Base-by-base conservation (phyloP, 1,140 invertebrate species). In the Ostrea edulis region DNA sequence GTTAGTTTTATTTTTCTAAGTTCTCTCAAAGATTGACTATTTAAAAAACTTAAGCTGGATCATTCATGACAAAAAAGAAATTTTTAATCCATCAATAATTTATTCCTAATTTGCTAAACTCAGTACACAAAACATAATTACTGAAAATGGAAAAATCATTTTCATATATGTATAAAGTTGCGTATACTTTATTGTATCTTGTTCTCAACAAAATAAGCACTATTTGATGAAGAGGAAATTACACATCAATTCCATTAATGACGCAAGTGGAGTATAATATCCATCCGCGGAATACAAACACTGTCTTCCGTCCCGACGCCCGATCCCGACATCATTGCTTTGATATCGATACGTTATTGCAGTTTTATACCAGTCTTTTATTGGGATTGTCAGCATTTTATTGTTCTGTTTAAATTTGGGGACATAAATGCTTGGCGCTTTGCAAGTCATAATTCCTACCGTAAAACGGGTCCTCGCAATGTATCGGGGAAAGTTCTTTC, bases 321-420 rank as follows among this genome's bases (percentile, higher is more conserved):
- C 25, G 65, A 54, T 85, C 20, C 83, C 83, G 55, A 85, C 58
- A 17, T 44, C 62, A 14, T 25, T 85, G 22, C 58, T 68, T 35
- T 52, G 35, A 25, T 62, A 52, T 22, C 84, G 25, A 62, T 22
- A 22, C 84, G 62, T 85, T 51, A 85, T 25, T 68, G 68, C 84
- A 85, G 58, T 44, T 52, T 44, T 62, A 44, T 51, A 17, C 35
- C n/a, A 85, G 35, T 22, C 35, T 53, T 65, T 77, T 77, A 77
- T 85, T 58, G 51, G 84, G 68, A 85, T 85, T 62, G 54, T 62
- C 58, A 44, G 35, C 35, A 53, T 62, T 85, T 85, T 85, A 85
- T 52, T 29, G 58, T 52, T 58, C 35, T 44, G 62, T n/a, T 85
- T 55, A 85, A 62, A 85, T 52, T 68, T 58, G 68, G 44, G 17